phyloP scores from a whole-genome alignment of 2,888 invertebrate species.

The Phyllotreta cruciferae region DNA sequence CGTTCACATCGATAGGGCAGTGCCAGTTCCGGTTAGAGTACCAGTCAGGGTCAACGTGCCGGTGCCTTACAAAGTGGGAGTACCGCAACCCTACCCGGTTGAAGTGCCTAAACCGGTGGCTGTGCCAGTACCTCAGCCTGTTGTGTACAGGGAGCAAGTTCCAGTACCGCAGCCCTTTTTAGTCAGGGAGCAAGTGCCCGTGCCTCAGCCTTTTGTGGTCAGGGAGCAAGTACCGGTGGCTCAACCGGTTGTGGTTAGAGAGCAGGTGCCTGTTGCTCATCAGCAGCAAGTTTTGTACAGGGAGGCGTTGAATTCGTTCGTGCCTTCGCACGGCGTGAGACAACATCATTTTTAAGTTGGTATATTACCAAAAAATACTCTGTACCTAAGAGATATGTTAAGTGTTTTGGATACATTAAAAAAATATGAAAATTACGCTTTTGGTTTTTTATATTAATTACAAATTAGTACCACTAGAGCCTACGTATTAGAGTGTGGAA shows the following conservation, averaged over 20 bases:
- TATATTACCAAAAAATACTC: too few relatives aligned
- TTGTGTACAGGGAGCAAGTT: constrained; percentile 49
- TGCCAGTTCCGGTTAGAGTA: constrained; percentile 59
- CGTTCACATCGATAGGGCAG: constrained; percentile 64
- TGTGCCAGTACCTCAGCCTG: constrained; percentile 62
- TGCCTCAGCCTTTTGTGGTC: not conserved
- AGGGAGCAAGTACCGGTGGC: constrained; percentile 9
- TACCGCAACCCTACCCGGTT: constrained; percentile 57
- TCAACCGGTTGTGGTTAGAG: constrained; percentile 5
- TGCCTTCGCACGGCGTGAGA: too few relatives aligned
- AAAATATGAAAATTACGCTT: constrained; percentile 2
- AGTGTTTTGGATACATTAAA: not conserved
- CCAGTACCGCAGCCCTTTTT: constrained; percentile 30
- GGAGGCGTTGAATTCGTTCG: not conserved
- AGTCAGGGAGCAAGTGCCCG: constrained; percentile 7
- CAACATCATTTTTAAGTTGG: too few relatives aligned
- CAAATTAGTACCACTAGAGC: not conserved
- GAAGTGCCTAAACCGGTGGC: constrained; percentile 61
- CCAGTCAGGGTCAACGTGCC: constrained; percentile 57
- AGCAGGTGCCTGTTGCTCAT: constrained; percentile 6
- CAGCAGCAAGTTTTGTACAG: not conserved
- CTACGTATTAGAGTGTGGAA: not conserved
- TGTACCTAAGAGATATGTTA: not conserved
- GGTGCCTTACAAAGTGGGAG: constrained; percentile 52
- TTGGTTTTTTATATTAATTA: not conserved